These are phyloP conservation scores for Mesaphorura yosii DNA, from an alignment of 1,140 invertebrate species.

Conservation along the genomic window DNA sequence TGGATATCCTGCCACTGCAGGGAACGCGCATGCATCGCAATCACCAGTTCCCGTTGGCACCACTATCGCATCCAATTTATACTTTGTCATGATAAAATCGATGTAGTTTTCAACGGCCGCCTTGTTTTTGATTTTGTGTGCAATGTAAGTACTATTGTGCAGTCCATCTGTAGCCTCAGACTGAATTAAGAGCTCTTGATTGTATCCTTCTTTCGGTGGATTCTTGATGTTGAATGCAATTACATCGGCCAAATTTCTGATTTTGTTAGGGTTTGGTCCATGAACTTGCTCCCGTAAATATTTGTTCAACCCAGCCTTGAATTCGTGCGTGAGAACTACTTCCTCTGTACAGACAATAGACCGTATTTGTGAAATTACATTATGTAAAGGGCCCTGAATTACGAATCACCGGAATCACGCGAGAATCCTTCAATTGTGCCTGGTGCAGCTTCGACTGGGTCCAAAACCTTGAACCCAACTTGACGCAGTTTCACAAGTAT, in stretches of 20 bases:
- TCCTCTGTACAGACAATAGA: background rate
- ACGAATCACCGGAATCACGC: background rate
- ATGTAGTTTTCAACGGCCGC: background rate
- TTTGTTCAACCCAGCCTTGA: background rate
- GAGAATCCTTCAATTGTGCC: background rate
- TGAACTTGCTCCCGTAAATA: background rate
- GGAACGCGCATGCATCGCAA: background rate
- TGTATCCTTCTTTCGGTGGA: conserved; percentile 14
- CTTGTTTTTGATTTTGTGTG: conserved; percentile 1
- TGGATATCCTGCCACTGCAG: conserved; percentile 3
- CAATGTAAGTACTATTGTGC: conserved; percentile 7
- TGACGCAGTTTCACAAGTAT: too few relatives aligned
- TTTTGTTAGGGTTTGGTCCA: background rate
- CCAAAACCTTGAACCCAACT: too few relatives aligned
- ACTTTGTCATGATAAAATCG: background rate
- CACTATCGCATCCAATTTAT: background rate
- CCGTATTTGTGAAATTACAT: background rate
- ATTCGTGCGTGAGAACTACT: background rate
- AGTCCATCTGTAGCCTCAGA: conserved; percentile 15
- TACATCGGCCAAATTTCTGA: conserved; percentile 9
- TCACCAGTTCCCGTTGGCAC: background rate
- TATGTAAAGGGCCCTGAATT: background rate
- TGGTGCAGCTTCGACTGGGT: too few relatives aligned
- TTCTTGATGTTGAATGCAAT: conserved; percentile 13
- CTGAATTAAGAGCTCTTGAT: conserved; percentile 1